phyloP scores from a whole-genome alignment of 1,140 invertebrate genomes.

The Musca domestica region DNA sequence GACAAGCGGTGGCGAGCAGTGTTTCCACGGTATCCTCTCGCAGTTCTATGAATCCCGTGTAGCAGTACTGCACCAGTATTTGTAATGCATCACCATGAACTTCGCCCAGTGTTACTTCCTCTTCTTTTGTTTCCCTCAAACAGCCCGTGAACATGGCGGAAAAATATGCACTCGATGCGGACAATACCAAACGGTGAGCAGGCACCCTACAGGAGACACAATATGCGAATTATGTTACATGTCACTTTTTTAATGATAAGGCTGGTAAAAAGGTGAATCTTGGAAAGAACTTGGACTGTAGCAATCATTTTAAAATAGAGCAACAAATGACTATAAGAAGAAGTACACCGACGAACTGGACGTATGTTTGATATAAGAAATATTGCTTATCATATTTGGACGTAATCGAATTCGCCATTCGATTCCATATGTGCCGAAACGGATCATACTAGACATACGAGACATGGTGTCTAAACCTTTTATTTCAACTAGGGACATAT shows the following conservation, averaged over 20 bases:
- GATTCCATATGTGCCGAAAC: too few species aligned
- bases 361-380: too few species aligned
- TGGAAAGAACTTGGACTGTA: neutral
- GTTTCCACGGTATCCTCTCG: slow-evolving; percentile 82
- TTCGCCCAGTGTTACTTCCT: slow-evolving; percentile 79
- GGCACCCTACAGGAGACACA: slow-evolving; percentile 53
- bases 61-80: slow-evolving; percentile 84
- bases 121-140: slow-evolving; percentile 78
- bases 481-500: too few species aligned
- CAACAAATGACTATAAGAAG: too few species aligned
- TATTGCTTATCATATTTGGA: too few species aligned
- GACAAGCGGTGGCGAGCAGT: slow-evolving; percentile 79
- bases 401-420: too few species aligned
- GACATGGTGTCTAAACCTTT: too few species aligned
- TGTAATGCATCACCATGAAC: slow-evolving; percentile 82
- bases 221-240: too few species aligned
- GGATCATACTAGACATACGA: too few species aligned
- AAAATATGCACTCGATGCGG: slow-evolving; percentile 91
- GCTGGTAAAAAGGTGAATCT: neutral
- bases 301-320: too few species aligned
- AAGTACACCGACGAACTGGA: too few species aligned
- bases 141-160: slow-evolving; percentile 91
- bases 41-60: slow-evolving; percentile 73
- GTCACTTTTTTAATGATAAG: too few species aligned
- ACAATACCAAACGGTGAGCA: slow-evolving; percentile 74